Conservation (phyloP, 2,888 invertebrate genomes). For the Callyntrura sp. region DNA sequence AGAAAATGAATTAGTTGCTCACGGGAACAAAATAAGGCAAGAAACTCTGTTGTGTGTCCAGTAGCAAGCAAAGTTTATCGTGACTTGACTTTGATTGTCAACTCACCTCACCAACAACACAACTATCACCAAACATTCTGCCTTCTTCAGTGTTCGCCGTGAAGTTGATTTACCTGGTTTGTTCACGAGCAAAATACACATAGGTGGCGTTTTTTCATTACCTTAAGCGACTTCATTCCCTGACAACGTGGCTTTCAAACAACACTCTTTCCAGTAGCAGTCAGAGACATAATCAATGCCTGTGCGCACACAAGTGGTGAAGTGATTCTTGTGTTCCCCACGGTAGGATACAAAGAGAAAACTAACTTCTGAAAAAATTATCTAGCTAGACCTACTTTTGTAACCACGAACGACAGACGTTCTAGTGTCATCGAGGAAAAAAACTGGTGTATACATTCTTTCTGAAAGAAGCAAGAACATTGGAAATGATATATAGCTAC, state of each 20-base stretch:
- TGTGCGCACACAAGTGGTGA: no score
- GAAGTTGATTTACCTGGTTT: background rate
- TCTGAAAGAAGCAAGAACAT: no score
- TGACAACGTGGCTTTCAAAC: background rate
- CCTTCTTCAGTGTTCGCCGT: background rate
- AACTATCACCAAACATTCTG: background rate
- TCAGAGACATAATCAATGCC: background rate
- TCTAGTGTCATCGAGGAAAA: no score
- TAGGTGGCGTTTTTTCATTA: background rate
- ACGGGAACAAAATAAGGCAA: background rate
- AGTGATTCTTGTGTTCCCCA: no score
- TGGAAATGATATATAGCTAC: no score
- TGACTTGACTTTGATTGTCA: constrained; percentile 26
- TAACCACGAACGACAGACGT: no score
- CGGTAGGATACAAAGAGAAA: no score
- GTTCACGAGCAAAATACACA: background rate
- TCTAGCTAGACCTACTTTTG: no score
- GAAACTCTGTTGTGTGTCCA: background rate
- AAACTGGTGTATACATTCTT: no score
- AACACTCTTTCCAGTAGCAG: background rate
- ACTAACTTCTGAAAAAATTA: no score
- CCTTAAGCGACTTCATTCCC: background rate
- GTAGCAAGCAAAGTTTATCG: background rate
- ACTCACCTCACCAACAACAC: background rate
- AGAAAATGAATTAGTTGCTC: background rate